phyloP scores from a whole-genome alignment of 2,797 vertebrate species.

The Bucorvus abyssinicus region DNA sequence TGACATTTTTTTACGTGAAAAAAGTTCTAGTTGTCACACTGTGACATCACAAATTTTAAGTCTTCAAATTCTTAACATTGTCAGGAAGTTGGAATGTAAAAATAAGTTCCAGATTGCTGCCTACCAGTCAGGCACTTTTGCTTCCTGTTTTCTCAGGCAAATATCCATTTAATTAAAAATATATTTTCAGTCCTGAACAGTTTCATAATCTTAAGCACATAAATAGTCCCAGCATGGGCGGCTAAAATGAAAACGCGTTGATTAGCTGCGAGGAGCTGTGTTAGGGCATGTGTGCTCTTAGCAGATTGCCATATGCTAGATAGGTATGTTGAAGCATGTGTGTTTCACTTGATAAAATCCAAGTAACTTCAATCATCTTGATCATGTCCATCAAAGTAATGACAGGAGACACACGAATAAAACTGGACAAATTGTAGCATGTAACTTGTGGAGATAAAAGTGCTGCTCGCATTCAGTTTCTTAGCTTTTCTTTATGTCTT shows the following conservation, averaged over 20 bases:
- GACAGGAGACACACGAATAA: not conserved
- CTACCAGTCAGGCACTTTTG: not conserved
- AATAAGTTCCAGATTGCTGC: not conserved
- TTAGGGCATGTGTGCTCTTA: not conserved
- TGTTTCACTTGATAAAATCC: not conserved
- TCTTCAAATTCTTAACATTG: not conserved
- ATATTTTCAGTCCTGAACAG: not conserved
- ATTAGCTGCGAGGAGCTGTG: not conserved
- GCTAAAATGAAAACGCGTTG: not conserved
- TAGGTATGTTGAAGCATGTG: not conserved
- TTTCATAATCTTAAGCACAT: not conserved
- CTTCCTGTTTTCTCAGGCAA: slow-evolving; percentile 1
- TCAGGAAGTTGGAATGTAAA: not conserved
- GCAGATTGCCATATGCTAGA: not conserved
- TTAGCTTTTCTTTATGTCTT: not conserved
- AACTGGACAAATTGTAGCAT: not conserved
- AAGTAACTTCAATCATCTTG: not conserved
- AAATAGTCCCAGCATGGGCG: not conserved
- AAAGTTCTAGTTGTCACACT: not conserved
- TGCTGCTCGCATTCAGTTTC: not conserved
- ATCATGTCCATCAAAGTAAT: not conserved
- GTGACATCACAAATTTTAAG: not conserved
- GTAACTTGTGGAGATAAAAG: not conserved
- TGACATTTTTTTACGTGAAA: not conserved
- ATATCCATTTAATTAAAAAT: not conserved